These are phyloP conservation scores for Artibeus jamaicensis DNA, from an alignment of 2,797 vertebrate species.

Conservation along the genomic window DNA sequence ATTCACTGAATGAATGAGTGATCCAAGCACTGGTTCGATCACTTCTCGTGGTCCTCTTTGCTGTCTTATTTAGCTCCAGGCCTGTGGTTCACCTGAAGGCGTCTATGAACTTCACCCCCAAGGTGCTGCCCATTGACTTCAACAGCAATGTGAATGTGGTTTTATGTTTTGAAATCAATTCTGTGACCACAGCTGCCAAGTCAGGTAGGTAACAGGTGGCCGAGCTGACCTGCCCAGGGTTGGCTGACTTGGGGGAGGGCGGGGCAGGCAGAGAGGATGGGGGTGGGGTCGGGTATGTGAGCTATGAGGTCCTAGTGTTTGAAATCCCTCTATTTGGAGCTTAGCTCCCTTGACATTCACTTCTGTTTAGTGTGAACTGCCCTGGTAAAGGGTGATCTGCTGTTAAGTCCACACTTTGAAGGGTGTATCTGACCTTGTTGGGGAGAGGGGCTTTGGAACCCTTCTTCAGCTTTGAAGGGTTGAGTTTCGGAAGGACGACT, in stretches of 20 bases:
- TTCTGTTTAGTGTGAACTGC: not conserved
- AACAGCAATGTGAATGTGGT: not conserved
- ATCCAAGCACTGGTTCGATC: not conserved
- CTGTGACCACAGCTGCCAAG: not conserved
- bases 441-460: not conserved
- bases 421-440: not conserved
- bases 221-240: fast-evolving
- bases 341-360: not conserved
- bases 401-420: not conserved
- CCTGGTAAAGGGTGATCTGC: not conserved
- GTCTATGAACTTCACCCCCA: slow-evolving; percentile 62
- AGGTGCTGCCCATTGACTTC: slow-evolving; percentile 56
- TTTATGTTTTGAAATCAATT: slow-evolving; percentile 61
- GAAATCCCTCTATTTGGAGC: not conserved
- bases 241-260: not conserved
- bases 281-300: too few relatives aligned
- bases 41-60: slow-evolving; percentile 4
- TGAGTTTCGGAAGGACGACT: not conserved
- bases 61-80: slow-evolving; percentile 64
- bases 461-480: not conserved
- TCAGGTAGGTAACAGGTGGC: slow-evolving; percentile 72
- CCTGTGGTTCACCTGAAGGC: slow-evolving; percentile 70
- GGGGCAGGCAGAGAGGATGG: not conserved
- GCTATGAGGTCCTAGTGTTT: not conserved
- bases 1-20: not conserved